Percentiles rank a stretch among this genome's conserved stretches.
phyloP scores from a whole-genome alignment of 2,797 vertebrate genomes.

The Clarias platycephalus region DNA sequence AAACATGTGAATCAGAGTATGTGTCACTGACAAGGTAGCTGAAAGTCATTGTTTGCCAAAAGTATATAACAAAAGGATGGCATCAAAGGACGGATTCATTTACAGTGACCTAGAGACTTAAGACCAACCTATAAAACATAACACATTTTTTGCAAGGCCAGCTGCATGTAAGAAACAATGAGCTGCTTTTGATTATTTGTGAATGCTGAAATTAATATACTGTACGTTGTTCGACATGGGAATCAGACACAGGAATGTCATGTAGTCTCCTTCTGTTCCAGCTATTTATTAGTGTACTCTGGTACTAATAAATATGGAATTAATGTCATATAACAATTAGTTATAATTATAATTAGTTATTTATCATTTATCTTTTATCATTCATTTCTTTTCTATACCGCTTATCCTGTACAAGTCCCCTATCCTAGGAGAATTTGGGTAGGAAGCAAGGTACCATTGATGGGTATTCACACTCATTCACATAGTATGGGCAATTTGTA shows the following conservation, averaged over 20 bases:
- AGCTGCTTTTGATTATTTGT: neutral
- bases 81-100: neutral
- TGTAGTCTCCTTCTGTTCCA: neutral
- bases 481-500: too few relatives aligned
- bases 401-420: too few relatives aligned
- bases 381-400: too few relatives aligned
- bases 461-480: too few relatives aligned
- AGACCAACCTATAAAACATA: neutral
- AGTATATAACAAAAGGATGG: neutral
- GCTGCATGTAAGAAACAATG: neutral
- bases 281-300: neutral
- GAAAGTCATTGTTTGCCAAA: neutral
- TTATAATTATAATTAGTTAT: too few relatives aligned
- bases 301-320: neutral
- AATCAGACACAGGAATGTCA: neutral
- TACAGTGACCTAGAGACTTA: neutral
- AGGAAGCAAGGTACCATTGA: too few relatives aligned
- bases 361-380: too few relatives aligned
- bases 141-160: neutral
- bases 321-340: neutral
- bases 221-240: neutral
- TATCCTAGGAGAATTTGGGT: too few relatives aligned
- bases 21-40: too few relatives aligned
- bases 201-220: neutral
- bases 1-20: neutral